Evolutionary conservation across 2,888 invertebrate species (phyloP).

Genomic region (Pyrrhia umbra): DNA sequence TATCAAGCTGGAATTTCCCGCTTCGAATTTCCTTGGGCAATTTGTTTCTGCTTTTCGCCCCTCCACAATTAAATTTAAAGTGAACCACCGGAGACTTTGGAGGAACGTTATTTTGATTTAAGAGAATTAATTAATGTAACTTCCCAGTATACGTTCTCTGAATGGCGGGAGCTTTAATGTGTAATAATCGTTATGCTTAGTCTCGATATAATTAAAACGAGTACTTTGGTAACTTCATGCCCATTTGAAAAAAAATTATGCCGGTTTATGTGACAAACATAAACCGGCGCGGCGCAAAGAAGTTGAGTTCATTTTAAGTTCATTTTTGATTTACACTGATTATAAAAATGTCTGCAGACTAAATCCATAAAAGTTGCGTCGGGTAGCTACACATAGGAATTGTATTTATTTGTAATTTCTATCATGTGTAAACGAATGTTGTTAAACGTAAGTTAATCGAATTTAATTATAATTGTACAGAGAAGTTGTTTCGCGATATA

Average conservation of each 20-base stretch:
- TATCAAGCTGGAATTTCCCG: conserved; percentile 56
- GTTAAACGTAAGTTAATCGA: too few relatives aligned
- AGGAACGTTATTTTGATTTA: conserved; percentile 85
- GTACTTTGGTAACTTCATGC: conserved; percentile 53
- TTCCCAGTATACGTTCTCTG: conserved; percentile 71
- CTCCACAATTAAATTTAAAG: conserved; percentile 83
- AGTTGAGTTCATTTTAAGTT: conserved; percentile 7
- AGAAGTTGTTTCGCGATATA: too few relatives aligned
- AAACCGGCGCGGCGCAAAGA: too few relatives aligned
- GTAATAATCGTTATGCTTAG: conserved; percentile 71
- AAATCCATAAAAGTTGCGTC: too few relatives aligned
- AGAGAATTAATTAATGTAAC: conserved; percentile 83
- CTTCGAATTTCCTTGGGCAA: conserved; percentile 75
- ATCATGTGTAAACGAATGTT: too few relatives aligned
- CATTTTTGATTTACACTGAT: too few relatives aligned
- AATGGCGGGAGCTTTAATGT: conserved; percentile 71
- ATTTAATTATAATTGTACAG: too few relatives aligned
- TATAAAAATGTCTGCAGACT: too few relatives aligned
- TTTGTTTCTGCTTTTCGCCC: conserved; percentile 76
- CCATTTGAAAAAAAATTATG: conserved; percentile 45
- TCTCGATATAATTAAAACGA: conserved; percentile 60
- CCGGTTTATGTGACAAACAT: conserved; percentile 25
- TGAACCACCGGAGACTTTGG: conserved; percentile 76
- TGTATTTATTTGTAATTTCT: too few relatives aligned
- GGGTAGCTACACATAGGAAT: too few relatives aligned